Evolutionary conservation across 2,797 vertebrate species (phyloP).

Genomic region (Rhinogobio ventralis): DNA sequence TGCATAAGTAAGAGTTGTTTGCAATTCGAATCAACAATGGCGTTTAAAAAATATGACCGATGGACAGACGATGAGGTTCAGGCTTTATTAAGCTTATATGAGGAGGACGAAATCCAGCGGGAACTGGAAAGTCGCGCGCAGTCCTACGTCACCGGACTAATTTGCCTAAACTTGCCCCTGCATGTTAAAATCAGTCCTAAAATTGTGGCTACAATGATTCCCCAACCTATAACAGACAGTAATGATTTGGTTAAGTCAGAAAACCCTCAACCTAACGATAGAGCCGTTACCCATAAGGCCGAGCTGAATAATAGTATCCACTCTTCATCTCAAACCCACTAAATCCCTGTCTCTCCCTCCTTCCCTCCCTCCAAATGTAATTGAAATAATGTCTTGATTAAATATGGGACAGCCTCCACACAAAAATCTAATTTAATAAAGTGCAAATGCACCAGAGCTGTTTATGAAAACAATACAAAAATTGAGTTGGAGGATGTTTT

Average conservation of each 20-base stretch:
- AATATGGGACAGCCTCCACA: neutral
- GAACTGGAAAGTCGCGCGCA: no score
- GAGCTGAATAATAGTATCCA: neutral
- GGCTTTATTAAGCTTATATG: no score
- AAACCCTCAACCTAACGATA: neutral
- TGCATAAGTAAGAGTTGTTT: no score
- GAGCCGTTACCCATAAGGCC: neutral
- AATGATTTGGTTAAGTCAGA: conserved; percentile 9
- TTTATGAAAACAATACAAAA: conserved; percentile 20
- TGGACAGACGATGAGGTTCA: no score
- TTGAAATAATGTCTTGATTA: conserved; percentile 48
- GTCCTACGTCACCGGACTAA: no score
- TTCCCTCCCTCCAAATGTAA: conserved; percentile 30
- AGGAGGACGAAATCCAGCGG: no score
- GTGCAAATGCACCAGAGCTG: conserved; percentile 30
- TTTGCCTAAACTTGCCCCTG: neutral
- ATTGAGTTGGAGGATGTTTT: neutral
- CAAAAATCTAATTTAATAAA: conserved; percentile 39
- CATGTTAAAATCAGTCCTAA: neutral
- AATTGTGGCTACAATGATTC: neutral
- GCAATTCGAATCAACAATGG: no score
- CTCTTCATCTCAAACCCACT: neutral
- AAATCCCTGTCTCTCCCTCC: conserved; percentile 20
- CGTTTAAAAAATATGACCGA: no score
- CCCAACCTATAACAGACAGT: neutral